Percentiles rank a stretch among this genome's conserved stretches.
phyloP scores from a whole-genome alignment of 1,140 invertebrate species.

The Drosophila eugracilis region DNA sequence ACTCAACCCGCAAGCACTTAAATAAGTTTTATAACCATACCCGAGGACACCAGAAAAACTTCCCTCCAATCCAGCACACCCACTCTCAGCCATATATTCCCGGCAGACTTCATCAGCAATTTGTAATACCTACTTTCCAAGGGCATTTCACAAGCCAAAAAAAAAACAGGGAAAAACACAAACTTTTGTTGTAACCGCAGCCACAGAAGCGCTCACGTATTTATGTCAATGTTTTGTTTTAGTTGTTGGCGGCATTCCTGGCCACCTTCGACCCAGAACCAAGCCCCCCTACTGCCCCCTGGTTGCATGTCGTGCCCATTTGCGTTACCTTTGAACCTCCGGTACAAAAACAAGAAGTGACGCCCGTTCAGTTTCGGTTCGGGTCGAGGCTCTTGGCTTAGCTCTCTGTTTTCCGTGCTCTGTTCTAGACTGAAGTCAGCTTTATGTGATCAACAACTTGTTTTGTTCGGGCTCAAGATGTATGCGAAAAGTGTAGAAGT shows the following conservation, averaged over 20 bases:
- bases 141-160: slow-evolving; percentile 47
- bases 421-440: slow-evolving; percentile 46
- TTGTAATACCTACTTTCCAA: slow-evolving; percentile 59
- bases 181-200: slow-evolving; percentile 67
- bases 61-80: slow-evolving; percentile 7
- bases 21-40: slow-evolving; percentile 4
- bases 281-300: slow-evolving; percentile 5
- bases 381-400: slow-evolving; percentile 24
- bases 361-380: slow-evolving; percentile 24
- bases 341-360: slow-evolving; percentile 65
- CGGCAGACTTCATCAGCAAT: slow-evolving; percentile 60
- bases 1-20: neutral
- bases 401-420: slow-evolving; percentile 32
- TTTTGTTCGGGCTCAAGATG: slow-evolving; percentile 68
- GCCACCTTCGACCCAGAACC: slow-evolving; percentile 12
- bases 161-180: slow-evolving; percentile 23
- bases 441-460: slow-evolving; percentile 81
- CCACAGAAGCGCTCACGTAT: slow-evolving; percentile 62
- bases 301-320: slow-evolving; percentile 78
- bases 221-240: slow-evolving; percentile 82
- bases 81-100: slow-evolving; percentile 36
- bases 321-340: slow-evolving; percentile 77
- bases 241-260: slow-evolving; percentile 45
- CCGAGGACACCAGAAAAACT: slow-evolving; percentile 1
- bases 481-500: slow-evolving; percentile 55